Evolutionary conservation across 2,888 invertebrate species (phyloP), one percentile per base, ranked within the genome.

Genomic region (Willowsia nigromaculata): DNA sequence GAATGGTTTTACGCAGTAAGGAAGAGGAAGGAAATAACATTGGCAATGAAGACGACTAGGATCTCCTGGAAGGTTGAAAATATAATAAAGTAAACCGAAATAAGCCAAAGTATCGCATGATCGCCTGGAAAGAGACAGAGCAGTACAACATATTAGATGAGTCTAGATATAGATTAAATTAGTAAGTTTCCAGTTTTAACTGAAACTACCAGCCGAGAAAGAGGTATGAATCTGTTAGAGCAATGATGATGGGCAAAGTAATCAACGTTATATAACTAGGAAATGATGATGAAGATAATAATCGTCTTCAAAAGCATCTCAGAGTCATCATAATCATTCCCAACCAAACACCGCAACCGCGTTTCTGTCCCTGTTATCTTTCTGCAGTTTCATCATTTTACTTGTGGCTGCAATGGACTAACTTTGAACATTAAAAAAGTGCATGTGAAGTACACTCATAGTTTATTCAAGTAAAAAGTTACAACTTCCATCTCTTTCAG

Each of bases 111-210:
- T 9, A 15, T 13, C 2, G 47, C 6, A 13, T 47, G 15, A 22
- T 71, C 18, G 84, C 4, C 47, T 7, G 84, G 43, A 13, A 25
- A 65, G 18, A 65, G 43, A 43, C 62, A 62, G 85, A 76, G 18
- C 76, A 62, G 18, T 62, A 62, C 78, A 78, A 78, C 74, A 85
- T 85, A 65, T 78, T 85, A 65, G 50, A 85, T 85, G 85, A 85
- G 78, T 37, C 56, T 85, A 68, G n/a, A 3, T 22, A 53, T 62
- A 85, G 74, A 85, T 85, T 85, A 76, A 85, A 85, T 27, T 27
- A 74, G 27, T 56, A 30, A 22, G 18, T 47, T 68, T 5, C 13
- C 9, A 62, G 25, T 56, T 25, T 56, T 30, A 1, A 4, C 30
- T 18, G 5, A 15, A 27, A 30, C 62, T 30, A 4, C 62, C 13